Evolutionary conservation across 2,888 invertebrate species (phyloP).

Genomic region (Onthophagus sagittarius): DNA sequence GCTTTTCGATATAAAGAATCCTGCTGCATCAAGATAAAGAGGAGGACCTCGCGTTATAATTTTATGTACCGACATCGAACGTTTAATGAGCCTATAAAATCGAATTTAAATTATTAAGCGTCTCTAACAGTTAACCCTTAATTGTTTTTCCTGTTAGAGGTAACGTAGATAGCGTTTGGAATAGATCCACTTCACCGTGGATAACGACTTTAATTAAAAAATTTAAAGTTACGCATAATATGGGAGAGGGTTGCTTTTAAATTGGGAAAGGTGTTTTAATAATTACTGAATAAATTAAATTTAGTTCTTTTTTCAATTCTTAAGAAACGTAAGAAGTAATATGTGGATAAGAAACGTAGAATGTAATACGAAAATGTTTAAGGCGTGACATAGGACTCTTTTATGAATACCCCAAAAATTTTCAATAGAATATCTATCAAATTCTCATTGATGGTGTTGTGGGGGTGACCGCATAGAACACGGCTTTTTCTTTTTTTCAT

Average conservation of each 20-base stretch:
- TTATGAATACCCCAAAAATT: constrained; percentile 26
- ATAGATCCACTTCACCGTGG: neutral
- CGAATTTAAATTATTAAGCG: neutral
- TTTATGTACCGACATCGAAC: neutral
- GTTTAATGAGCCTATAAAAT: neutral
- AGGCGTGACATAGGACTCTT: constrained; percentile 8
- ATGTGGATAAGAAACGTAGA: neutral
- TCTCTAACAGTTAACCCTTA: neutral
- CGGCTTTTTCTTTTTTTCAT: constrained; percentile 17
- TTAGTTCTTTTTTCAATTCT: neutral
- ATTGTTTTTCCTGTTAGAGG: neutral
- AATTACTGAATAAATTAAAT: neutral
- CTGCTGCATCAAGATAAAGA: neutral
- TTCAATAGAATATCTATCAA: constrained; percentile 36
- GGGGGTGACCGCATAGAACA: constrained; percentile 28
- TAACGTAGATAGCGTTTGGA: neutral
- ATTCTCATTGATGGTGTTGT: constrained; percentile 29
- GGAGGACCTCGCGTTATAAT: neutral
- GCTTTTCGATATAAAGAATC: neutral
- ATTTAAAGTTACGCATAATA: neutral
- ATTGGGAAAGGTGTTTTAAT: neutral
- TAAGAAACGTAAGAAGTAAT: neutral
- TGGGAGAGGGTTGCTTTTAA: neutral
- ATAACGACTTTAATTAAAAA: neutral
- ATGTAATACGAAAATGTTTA: neutral